Percentiles rank a stretch among this genome's conserved stretches.
Evolutionary conservation across 2,888 invertebrate species (phyloP).

Genomic region (Drosophila neonasuta): DNA sequence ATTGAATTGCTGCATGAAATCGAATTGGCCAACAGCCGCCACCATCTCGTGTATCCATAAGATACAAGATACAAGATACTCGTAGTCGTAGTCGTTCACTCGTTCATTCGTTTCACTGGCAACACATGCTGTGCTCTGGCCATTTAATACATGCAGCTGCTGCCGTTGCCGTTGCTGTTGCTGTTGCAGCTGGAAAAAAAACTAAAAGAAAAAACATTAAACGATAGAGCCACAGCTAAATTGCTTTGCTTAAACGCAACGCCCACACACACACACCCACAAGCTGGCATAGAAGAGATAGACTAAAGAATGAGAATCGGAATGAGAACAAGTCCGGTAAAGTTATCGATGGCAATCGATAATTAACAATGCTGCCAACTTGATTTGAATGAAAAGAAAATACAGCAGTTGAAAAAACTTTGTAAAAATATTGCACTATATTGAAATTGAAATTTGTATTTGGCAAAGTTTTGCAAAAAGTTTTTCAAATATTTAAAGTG

Average conservation of each 20-base stretch:
- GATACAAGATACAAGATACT: slow-evolving; percentile 22
- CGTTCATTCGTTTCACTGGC: neutral
- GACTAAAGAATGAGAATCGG: too few species aligned
- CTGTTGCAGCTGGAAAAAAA: slow-evolving; percentile 23
- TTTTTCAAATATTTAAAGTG: too few species aligned
- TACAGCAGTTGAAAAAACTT: neutral
- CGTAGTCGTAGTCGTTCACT: neutral
- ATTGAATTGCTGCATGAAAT: slow-evolving; percentile 26
- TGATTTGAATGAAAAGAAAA: slow-evolving; percentile 1
- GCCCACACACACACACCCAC: slow-evolving; percentile 23
- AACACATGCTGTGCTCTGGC: slow-evolving; percentile 18
- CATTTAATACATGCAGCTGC: slow-evolving; percentile 26
- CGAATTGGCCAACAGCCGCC: slow-evolving; percentile 24
- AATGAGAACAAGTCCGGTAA: neutral
- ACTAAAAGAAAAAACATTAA: slow-evolving; percentile 10
- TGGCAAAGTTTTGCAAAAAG: too few species aligned
- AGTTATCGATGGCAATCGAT: slow-evolving; percentile 19
- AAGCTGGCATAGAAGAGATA: neutral
- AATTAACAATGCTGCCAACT: neutral
- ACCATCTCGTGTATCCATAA: slow-evolving; percentile 16
- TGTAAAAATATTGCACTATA: too few species aligned
- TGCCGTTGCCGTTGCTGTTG: slow-evolving; percentile 9
- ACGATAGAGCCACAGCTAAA: slow-evolving; percentile 23
- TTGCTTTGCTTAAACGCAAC: slow-evolving; percentile 27
- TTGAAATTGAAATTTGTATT: too few species aligned